These are phyloP conservation scores for Charanyca ferruginea DNA, from an alignment of 2,888 invertebrate genomes.

Conservation along the genomic window DNA sequence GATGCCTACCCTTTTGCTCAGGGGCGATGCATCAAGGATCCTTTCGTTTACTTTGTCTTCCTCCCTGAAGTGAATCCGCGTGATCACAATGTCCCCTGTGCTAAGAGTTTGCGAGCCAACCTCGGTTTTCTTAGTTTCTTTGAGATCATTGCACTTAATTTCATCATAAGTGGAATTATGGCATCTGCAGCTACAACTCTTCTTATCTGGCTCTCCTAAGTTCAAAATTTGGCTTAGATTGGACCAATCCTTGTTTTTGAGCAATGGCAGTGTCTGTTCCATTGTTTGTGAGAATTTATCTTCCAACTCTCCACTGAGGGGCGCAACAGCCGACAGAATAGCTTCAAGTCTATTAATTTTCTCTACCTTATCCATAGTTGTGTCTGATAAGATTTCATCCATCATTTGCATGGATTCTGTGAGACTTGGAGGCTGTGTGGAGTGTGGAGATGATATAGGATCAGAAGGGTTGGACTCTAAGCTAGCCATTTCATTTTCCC, in stretches of 20 bases:
- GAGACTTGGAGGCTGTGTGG: conserved; percentile 95
- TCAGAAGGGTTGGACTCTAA: conserved; percentile 95
- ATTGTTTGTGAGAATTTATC: conserved; percentile 89
- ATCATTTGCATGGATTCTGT: conserved; percentile 97
- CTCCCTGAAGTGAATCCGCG: conserved; percentile 93
- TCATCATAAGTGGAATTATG: conserved; percentile 86
- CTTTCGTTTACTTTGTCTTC: conserved; percentile 88
- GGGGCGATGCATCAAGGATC: conserved; percentile 86
- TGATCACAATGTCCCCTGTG: conserved; percentile 98
- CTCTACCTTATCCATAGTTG: conserved; percentile 95
- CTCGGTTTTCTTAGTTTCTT: conserved; percentile 87
- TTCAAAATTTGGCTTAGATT: conserved; percentile 88
- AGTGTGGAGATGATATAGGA: conserved; percentile 94
- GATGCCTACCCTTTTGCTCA: conserved; percentile 83
- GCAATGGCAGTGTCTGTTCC: conserved; percentile 89
- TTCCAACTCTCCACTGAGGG: conserved; percentile 92
- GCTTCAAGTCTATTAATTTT: conserved; percentile 97
- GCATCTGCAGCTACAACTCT: conserved; percentile 91
- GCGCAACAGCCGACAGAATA: conserved; percentile 95
- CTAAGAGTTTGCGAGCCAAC: conserved; percentile 96
- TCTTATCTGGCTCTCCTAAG: conserved; percentile 83
- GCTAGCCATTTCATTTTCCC: conserved; percentile 95
- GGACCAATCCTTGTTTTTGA: conserved; percentile 90
- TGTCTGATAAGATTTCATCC: conserved; percentile 96
- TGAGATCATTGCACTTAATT: conserved; percentile 85